phyloP scores from a whole-genome alignment of 2,113 vertebrate genomes.

The Cheirogaleus medius region DNA sequence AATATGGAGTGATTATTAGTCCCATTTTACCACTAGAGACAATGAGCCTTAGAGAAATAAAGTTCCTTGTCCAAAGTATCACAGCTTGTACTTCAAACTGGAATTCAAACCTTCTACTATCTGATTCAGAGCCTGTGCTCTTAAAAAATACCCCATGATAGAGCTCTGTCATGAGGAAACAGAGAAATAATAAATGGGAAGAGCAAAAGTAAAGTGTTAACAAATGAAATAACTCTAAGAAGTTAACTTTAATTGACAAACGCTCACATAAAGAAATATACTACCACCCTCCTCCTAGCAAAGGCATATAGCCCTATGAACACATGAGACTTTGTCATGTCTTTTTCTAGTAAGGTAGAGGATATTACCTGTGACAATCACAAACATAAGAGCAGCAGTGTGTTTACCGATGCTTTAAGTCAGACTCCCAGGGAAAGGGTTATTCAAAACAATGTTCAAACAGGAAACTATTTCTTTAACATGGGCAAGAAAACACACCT shows the following conservation, averaged over 20 bases:
- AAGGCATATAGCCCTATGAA: not conserved
- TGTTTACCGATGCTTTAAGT: not conserved
- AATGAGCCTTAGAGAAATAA: not conserved
- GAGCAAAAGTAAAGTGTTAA: not conserved
- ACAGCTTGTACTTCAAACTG: not conserved
- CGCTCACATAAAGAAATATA: not conserved
- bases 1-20: not conserved
- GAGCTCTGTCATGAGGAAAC: not conserved
- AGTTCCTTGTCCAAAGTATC: not conserved
- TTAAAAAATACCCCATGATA: not conserved
- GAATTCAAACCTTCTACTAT: not conserved
- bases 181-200: not conserved
- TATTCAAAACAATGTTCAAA: not conserved
- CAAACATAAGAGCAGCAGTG: not conserved
- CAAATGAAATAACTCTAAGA: not conserved
- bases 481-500: not conserved
- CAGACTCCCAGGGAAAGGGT: not conserved
- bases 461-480: not conserved
- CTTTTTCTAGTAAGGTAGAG: not conserved
- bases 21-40: not conserved
- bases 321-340: not conserved
- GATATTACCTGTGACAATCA: not conserved
- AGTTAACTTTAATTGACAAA: not conserved
- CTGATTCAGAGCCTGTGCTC: not conserved
- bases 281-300: not conserved